Base-by-base conservation (phyloP, 2,888 invertebrate species). In the Caenorhabditis afra region DNA sequence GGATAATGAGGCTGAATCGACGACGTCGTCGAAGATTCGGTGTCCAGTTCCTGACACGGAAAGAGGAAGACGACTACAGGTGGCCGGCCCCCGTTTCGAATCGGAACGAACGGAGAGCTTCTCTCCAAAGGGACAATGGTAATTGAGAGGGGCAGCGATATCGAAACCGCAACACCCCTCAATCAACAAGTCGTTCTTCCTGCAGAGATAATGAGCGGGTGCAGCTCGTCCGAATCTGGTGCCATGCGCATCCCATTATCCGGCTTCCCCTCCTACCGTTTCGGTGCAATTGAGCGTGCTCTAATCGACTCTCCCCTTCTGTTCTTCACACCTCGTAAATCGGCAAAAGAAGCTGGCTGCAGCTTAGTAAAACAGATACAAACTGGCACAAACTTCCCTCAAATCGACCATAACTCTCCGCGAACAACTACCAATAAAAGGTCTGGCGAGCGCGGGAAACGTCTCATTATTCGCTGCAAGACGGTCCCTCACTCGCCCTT, bases 241-340 rank as follows among this genome's bases (percentile, higher is more conserved):
- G 75, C 66, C 66, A 66, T 75, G 66, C 66, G 61, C 75, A 66
- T 67, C 75, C 75, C 75, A 75, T 75, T 75, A 66, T 29, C 29
- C 29, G 29, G 7, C 7, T 7, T 29, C 3, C 29, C 29, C 4
- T 29, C 35, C 57, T 41, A 29, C 7, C 44, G 52, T 18, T 5
- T 20, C 53, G 29, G 67, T 61, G 52, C 76, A 76, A 76, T 76
- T 64, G 76, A 76, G 68, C 62, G 68, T 70, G 57, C 35, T 37
- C 16, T 76, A 65, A 76, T 76, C 58, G 58, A 59, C 50, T 47
- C 39, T 57, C 59, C 41, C 35, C 18, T 20, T 66, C 55, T 22
- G 23, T 29, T 44, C 22, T 66, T 78, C 71, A 44, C 74, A 74
- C 70, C 61, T 59, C 68, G 45, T 64, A 53, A 57, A 64, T 79